Conservation (phyloP, 2,888 invertebrate species). For the Apamea monoglypha region DNA sequence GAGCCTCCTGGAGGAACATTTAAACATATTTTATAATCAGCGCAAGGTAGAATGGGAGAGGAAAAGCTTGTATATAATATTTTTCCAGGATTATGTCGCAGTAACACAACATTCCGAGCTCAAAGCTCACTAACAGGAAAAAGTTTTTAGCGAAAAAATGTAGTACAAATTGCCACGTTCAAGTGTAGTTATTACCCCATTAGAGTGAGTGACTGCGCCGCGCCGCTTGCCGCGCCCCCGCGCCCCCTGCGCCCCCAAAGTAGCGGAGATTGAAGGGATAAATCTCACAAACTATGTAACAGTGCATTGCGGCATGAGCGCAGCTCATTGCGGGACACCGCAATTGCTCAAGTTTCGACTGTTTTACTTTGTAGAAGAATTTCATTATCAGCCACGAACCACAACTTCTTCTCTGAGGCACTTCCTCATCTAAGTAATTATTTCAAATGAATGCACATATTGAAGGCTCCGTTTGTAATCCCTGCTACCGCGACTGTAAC, state of each 20-base stretch:
- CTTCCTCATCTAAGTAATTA: slow-evolving; percentile 16
- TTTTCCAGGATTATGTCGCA: slow-evolving; percentile 70
- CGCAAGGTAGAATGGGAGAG: slow-evolving; percentile 51
- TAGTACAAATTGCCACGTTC: slow-evolving; percentile 82
- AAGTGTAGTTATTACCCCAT: slow-evolving; percentile 85
- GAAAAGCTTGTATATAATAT: slow-evolving; percentile 66
- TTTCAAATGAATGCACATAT: slow-evolving; percentile 14
- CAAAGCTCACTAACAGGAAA: slow-evolving; percentile 75
- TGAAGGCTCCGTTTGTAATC: background rate
- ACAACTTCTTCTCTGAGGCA: background rate
- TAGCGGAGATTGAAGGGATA: slow-evolving; percentile 80
- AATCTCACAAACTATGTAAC: slow-evolving; percentile 76
- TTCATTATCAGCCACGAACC: slow-evolving; percentile 22
- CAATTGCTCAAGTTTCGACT: slow-evolving; percentile 51
- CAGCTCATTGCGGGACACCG: slow-evolving; percentile 55
- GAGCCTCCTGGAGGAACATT: slow-evolving; percentile 33
- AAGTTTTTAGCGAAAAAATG: slow-evolving; percentile 79
- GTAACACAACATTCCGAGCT: slow-evolving; percentile 72
- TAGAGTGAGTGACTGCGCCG: slow-evolving; percentile 79
- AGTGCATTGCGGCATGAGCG: slow-evolving; percentile 64
- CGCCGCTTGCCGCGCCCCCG: slow-evolving; percentile 65
- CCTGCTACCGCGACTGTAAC: background rate
- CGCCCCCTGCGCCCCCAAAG: slow-evolving; percentile 67
- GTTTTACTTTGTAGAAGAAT: slow-evolving; percentile 40
- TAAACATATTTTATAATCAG: slow-evolving; percentile 60